Evolutionary conservation across 2,888 invertebrate genomes (phyloP).

Genomic region (Eilema griseolum): DNA sequence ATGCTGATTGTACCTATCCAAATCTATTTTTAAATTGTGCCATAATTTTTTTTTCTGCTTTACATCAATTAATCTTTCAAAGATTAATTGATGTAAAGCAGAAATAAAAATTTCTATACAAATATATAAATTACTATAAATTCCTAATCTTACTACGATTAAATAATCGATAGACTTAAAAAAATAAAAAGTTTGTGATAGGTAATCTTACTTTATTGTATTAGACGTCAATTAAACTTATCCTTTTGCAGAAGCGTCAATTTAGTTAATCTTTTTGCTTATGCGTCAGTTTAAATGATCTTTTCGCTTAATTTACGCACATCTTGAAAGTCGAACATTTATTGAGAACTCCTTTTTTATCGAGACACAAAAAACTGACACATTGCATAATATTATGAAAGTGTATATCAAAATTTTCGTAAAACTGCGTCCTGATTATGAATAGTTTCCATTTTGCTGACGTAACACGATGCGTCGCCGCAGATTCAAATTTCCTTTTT

Average conservation of each 20-base stretch:
- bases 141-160: too few species aligned
- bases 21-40: too few species aligned
- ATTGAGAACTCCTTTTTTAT: background rate
- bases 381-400: background rate
- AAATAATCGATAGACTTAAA: too few species aligned
- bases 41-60: too few species aligned
- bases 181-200: too few species aligned
- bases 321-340: background rate
- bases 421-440: background rate
- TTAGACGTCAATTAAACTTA: too few species aligned
- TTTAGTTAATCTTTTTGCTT: background rate
- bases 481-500: slow-evolving; percentile 60
- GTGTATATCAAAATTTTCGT: background rate
- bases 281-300: background rate
- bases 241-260: background rate
- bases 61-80: too few species aligned
- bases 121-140: too few species aligned
- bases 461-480: slow-evolving; percentile 61
- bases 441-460: slow-evolving; percentile 31
- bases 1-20: too few species aligned
- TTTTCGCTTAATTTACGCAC: background rate
- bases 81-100: too few species aligned
- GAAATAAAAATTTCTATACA: too few species aligned
- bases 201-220: background rate
- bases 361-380: background rate